Evolutionary conservation across 1,140 invertebrate species (phyloP), one percentile per base, ranked within the genome.

Genomic region (Trichoplusia ni): DNA sequence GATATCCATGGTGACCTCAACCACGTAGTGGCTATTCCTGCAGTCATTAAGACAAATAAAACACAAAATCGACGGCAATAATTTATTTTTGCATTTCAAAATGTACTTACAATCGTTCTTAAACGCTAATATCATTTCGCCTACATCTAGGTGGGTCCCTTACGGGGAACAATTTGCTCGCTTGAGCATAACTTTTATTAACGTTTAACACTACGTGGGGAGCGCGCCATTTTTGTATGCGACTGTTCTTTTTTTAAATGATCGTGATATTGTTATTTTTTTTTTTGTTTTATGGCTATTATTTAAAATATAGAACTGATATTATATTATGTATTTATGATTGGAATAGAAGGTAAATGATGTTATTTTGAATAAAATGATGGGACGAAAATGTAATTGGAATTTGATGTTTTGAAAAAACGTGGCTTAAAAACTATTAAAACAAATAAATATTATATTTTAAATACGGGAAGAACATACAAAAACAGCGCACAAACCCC

Each of bases 21-120:
- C n/a, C n/a, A n/a, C n/a, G 8, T 13, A 19, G 11, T 13, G 4
- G 5, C 44, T 47, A 23, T 25, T 16, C 19, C 23, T 33, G 8
- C 37, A 37, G 16, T 49, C 53, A 38, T 23, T 31, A 3, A 25
- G 21, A 46, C 44, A 54, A 75, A 65, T 61, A 69, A 73, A 71
- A 60, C 56, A 56, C 16, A 19, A 47, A 21, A 29, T 23, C 11
- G 47, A 64, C 82, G 75, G 79, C 79, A 84, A 82, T 79, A 68
- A 77, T 87, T 87, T 85, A 84, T 77, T 80, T 69, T 82, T 80
- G 79, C 83, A 72, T 78, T 81, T 84, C 67, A 72, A 82, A 85
- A 80, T 77, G 68, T 82, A 75, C 71, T 80, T 78, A 77, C 70
- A 75, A 75, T 73, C 68, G 69, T 73, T 73, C 56, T 73, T 65